Base-by-base conservation (phyloP, 2,113 vertebrate species). In the Toxotes jaculatrix region DNA sequence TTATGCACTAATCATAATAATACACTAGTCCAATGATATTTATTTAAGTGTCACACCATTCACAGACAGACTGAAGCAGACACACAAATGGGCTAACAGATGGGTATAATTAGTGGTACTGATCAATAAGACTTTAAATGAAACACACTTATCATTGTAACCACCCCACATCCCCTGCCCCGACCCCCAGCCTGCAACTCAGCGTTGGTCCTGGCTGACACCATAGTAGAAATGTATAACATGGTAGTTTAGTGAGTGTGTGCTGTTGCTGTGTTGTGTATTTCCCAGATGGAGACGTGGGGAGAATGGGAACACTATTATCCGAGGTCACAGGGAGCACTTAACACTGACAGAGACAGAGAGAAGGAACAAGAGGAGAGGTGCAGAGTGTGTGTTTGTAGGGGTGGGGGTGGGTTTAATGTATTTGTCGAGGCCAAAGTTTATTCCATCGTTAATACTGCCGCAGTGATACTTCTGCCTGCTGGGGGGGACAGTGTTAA, bases 121-220 rank as follows among this genome's bases (percentile, higher is more conserved):
- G 86, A 93, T 94, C 93, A 89, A 94, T 93, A 91, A 53, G 49
- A 61, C 60, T 75, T 76, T 66, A 91, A 92, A 94, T 93, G 75
- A 92, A 93, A 92, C 77, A 87, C 84, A 91, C 88, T 90, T 62
- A 80, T 93, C 89, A 93, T 34, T 87, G 74, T 53, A 65, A 76
- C 45, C 60, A 40, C 38, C 4, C 49, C 19, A 8, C 49, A 21
- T 2, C 21, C 32, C 60, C 11, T 5, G 36, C 36, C 4, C 36
- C 4, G 1, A 36, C 36, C 4, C 36, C 36, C 36, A 66, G 49
- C 36, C n/a, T 53, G 34, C 12, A 7, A 57, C 53, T 65, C 56
- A 53, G 51, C 79, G 34, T 51, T 0, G 12, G 65, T 57, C 55
- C 36, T 32, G 27, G 51, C 81, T 84, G 68, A 71, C 79, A 82